These are phyloP conservation scores for Oligia fasciuncula DNA, from an alignment of 2,888 invertebrate species.

Conservation along the genomic window DNA sequence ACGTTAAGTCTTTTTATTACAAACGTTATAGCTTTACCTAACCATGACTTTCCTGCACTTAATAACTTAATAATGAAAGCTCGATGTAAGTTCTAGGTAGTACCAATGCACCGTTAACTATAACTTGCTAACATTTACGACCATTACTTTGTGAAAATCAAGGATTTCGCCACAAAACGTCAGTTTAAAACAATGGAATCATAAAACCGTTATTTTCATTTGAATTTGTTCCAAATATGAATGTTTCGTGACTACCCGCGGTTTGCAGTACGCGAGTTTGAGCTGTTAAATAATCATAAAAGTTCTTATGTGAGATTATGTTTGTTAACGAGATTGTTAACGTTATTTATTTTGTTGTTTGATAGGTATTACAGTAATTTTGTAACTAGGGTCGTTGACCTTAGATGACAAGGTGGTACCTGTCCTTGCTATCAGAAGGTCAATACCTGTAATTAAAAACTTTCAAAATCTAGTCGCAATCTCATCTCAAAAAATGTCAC, in stretches of 20 bases:
- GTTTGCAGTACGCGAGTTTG: slow-evolving; percentile 56
- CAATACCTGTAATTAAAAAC: no score
- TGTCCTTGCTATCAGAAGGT: neutral
- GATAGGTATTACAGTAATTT: slow-evolving; percentile 1
- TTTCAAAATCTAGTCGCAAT: no score
- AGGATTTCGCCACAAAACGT: slow-evolving; percentile 29
- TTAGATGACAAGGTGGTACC: neutral
- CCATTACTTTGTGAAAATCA: slow-evolving; percentile 32
- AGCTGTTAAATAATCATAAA: slow-evolving; percentile 57
- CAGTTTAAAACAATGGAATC: slow-evolving; percentile 38
- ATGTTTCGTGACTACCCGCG: slow-evolving; percentile 47
- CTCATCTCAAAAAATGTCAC: no score
- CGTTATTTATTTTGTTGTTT: slow-evolving; percentile 26
- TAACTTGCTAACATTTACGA: neutral
- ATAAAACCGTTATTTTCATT: slow-evolving; percentile 47
- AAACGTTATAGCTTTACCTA: no score
- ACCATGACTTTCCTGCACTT: neutral
- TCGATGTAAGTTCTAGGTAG: slow-evolving; percentile 11
- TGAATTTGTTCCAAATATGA: slow-evolving; percentile 48
- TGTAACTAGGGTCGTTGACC: slow-evolving; percentile 35
- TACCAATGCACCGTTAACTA: slow-evolving; percentile 29
- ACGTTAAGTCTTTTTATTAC: no score
- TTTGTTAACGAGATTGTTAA: slow-evolving; percentile 45
- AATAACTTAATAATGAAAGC: neutral
- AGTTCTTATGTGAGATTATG: slow-evolving; percentile 21